Base-by-base conservation (phyloP, 2,888 invertebrate genomes). In the Acrobasis consociella region DNA sequence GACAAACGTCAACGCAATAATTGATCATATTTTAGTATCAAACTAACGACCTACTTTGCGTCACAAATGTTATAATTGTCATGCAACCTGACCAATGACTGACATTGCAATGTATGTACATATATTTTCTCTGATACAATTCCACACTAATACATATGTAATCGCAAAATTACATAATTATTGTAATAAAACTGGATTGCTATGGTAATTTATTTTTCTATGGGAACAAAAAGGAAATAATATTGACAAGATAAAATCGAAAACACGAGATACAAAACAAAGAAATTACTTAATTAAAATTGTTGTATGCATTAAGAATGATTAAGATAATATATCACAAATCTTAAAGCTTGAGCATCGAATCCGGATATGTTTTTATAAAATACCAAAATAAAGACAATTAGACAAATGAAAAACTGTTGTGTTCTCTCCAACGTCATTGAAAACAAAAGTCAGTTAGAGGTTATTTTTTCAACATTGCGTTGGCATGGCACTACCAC, bases 141-240 rank as follows among this genome's bases (percentile, higher is more conserved):
- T 31, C 52, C 52, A 62, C 60, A 61, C 60, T 31, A 39, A 51
- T 52, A 60, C 64, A 64, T 64, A 62, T 62, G 38, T 52, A 52
- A 37, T 31, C 39, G 2, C 16, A 56, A 16, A 38, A n/a, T 52
- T 31, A 52, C 52, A 56, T 42, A 56, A 52, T 52, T 51, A 64
- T 63, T 63, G 61, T 59, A 64, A 68, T 63, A 64, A 62, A 62
- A 46, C 46, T n/a, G 46, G 46, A 46, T 46, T 46, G 46, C n/a
- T 46, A 46, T 46, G 5, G 1, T n/a, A 46, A 46, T 11, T 5
- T 1, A 46, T 46, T 11, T 46, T 46, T 46, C 46, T 46, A 46
- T 46, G 46, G 46, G 46, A 46, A 42, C 1, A 42, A 42, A 5
- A 46, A 46, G 7, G n/a, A 46, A n/a, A 13, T 5, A 46, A 10